These are phyloP conservation scores for Atta texana DNA, from an alignment of 1,140 invertebrate species.

Conservation along the genomic window DNA sequence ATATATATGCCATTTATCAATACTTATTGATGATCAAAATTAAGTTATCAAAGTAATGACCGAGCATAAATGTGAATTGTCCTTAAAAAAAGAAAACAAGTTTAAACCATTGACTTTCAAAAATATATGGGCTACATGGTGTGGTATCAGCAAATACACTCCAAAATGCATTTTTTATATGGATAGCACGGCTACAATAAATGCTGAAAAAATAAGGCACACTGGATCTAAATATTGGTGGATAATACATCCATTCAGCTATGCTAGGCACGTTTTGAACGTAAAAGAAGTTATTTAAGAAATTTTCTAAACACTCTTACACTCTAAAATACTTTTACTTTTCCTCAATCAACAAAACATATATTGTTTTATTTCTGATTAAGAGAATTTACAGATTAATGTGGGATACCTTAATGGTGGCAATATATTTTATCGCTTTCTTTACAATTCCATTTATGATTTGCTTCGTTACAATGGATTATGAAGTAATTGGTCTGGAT, in stretches of 20 bases:
- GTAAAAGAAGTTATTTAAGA: conserved; percentile 1
- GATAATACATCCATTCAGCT: conserved; percentile 83
- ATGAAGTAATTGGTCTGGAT: conserved; percentile 74
- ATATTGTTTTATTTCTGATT: not conserved
- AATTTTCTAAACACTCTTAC: not conserved
- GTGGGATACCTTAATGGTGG: conserved; percentile 81
- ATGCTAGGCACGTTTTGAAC: conserved; percentile 71
- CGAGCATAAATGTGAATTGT: conserved; percentile 39
- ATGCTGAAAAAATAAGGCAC: conserved; percentile 77
- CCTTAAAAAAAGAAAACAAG: not conserved
- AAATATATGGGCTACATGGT: not conserved
- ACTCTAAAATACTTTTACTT: not conserved
- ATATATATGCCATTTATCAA: not conserved
- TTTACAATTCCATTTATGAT: conserved; percentile 81
- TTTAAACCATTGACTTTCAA: conserved; percentile 7
- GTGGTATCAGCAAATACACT: conserved; percentile 69
- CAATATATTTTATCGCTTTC: conserved; percentile 77
- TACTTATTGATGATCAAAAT: not conserved
- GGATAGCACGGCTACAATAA: conserved; percentile 74
- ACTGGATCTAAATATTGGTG: conserved; percentile 70
- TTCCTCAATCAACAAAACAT: not conserved
- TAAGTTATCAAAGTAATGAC: conserved; percentile 17
- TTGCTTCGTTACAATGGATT: conserved; percentile 80
- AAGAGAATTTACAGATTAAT: conserved; percentile 76
- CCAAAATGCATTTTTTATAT: conserved; percentile 76